Evolutionary conservation across 2,113 vertebrate species (phyloP).

Genomic region (Entomyzon cyanotis): DNA sequence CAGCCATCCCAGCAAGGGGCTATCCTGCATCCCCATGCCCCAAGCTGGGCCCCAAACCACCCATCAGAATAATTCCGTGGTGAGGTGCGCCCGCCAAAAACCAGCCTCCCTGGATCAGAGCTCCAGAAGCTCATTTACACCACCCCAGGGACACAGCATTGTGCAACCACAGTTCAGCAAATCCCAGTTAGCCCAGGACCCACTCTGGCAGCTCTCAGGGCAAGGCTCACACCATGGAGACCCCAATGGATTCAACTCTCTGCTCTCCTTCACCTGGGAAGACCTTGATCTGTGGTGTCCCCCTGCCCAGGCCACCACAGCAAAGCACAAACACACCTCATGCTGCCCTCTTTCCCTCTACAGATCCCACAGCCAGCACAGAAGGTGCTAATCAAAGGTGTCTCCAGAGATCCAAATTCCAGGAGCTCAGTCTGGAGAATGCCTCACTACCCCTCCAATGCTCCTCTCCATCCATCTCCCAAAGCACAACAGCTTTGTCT

Average conservation of each 20-base stretch:
- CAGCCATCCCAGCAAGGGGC: background rate
- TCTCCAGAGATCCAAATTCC: background rate
- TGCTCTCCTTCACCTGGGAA: background rate
- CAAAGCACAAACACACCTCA: accelerated
- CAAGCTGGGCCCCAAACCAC: constrained; percentile 24
- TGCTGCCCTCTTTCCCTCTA: background rate
- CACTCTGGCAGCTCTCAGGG: background rate
- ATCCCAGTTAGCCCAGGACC: background rate
- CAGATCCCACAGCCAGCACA: accelerated
- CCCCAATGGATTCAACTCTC: accelerated
- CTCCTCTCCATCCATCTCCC: background rate
- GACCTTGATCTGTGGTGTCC: background rate
- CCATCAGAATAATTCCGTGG: background rate
- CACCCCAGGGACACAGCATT: background rate
- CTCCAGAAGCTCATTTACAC: background rate
- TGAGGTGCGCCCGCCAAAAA: background rate
- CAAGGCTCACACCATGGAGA: accelerated
- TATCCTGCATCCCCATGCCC: background rate
- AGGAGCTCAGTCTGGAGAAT: background rate
- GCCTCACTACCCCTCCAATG: background rate
- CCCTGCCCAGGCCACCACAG: background rate
- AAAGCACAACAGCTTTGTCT: background rate
- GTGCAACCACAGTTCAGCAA: background rate
- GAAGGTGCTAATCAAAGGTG: background rate
- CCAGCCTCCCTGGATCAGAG: background rate